These are phyloP conservation scores for Caloenas nicobarica DNA, from an alignment of 2,113 vertebrate species.

Conservation along the genomic window DNA sequence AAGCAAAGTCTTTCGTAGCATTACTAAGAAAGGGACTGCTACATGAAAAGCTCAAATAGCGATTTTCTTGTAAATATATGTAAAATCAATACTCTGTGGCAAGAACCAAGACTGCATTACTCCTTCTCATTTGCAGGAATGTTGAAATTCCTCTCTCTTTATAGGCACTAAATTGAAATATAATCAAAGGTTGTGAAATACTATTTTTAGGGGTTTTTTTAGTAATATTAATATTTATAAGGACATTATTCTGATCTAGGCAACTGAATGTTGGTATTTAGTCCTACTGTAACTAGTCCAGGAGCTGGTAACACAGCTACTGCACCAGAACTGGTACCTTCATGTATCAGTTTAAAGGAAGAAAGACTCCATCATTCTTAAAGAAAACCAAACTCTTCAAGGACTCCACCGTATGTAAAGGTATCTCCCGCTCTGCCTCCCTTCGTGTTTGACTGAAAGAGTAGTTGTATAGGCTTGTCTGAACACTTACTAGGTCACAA, in stretches of 20 bases:
- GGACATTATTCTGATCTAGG: not conserved
- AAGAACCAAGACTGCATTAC: not conserved
- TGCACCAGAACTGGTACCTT: not conserved
- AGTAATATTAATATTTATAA: not conserved
- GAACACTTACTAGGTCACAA: not conserved
- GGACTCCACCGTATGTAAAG: not conserved
- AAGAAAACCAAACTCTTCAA: not conserved
- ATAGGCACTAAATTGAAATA: not conserved
- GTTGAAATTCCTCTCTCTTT: not conserved
- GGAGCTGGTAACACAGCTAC: not conserved
- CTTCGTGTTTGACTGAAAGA: not conserved
- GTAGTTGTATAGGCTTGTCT: not conserved
- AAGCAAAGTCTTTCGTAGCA: not conserved
- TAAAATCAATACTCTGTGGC: not conserved
- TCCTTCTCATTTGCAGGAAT: not conserved
- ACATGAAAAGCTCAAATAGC: not conserved
- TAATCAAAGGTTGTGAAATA: not conserved
- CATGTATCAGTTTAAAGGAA: not conserved
- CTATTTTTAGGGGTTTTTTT: not conserved
- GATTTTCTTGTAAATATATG: not conserved
- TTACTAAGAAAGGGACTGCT: not conserved
- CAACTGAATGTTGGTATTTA: not conserved
- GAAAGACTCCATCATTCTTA: not conserved
- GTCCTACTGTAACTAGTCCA: not conserved
- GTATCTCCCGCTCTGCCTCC: not conserved